Base-by-base conservation (phyloP, 2,888 invertebrate species). In the Metalampra italica region DNA sequence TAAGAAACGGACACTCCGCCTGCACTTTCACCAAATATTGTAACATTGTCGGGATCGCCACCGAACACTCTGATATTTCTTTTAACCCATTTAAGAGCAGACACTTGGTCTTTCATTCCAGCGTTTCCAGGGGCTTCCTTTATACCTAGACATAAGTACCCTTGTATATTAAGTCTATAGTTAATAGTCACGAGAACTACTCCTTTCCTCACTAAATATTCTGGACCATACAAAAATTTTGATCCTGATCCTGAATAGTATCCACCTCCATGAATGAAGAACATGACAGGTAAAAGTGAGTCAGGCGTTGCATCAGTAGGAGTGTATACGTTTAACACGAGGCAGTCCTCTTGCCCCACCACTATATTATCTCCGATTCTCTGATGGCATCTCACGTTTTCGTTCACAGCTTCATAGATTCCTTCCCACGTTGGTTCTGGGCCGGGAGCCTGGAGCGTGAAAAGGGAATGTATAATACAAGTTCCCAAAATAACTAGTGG, bases 11-110 rank as follows among this genome's bases (percentile, higher is more conserved):
- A 76, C 0, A 73, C 64, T 0, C 66, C 76, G 1, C 87, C 87
- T 47, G 87, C 87, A 42, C 87, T 87, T 54, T 86, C 86, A 0
- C 87, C 87, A 50, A 86, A 82, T 42, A 85, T 53, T 0, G 82
- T 84, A 0, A 85, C 76, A 29, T 73, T 81, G 9, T 78, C 71
- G 9, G 77, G 72, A 52, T 86, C 78, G 4, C 85, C 85, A 3
- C 84, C 85, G 49, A 85, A 82, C 1, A 61, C 66, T 29, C 46
- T 56, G 1, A 84, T 82, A 55, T 86, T 85, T 29, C 54, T 68
- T 49, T 69, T 64, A 4, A 85, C 64, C 85, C 85, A 86, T 54
- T 60, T 75, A 15, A 86, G 51, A 5, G 82, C 83, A 22, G 81
- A 80, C 0, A 79, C 78, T 51, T 82, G 81, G 45, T 86, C 85